Base-by-base conservation (phyloP, 2,113 vertebrate genomes). In the Corapipo altera region DNA sequence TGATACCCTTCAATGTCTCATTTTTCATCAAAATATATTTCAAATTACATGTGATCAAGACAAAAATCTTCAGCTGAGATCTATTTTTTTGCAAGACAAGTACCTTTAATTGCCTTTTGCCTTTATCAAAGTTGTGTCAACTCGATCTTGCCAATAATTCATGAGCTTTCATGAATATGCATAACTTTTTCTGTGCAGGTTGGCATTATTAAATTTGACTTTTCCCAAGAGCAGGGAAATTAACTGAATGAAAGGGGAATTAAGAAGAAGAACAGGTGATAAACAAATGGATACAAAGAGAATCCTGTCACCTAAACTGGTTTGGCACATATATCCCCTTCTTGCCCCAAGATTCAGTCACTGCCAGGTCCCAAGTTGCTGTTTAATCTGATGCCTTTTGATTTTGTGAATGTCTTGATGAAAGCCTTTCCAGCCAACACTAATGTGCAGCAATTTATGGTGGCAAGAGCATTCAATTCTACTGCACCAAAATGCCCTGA, bases 111-210 rank as follows among this genome's bases (percentile, higher is more conserved):
- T 96, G 94, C 89, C 91, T 97, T 96, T 94, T 92, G 76, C 75
- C 91, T 88, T 84, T 82, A 97, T 96, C 93, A 97, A 88, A 62
- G 37, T 84, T 95, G 95, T 89, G 77, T 96, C 62, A 11, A 84
- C 94, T 97, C 23, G 55, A 95, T 91, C 96, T 91, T 95, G 89
- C 91, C 95, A 98, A 93, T 97, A 98, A 97, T 97, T 98, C 87
- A 95, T 88, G 89, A 96, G 55, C 54, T 59, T 46, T 87, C 71
- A 97, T 97, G 93, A 98, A 97, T 97, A 97, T 97, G 82, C 91
- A 97, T 91, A 59, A 13, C 55, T 18, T 81, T 44, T 95, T 91
- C 95, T 96, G 61, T 69, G 61, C 51, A 78, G 64, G 59, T 74
- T 90, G 82, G 77, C 46, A 83, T 96, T 96, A 97, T 97, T 97